Evolutionary conservation across 2,888 invertebrate species (phyloP), one percentile per base, ranked within the genome.

Genomic region (Philopedon plagiatum): DNA sequence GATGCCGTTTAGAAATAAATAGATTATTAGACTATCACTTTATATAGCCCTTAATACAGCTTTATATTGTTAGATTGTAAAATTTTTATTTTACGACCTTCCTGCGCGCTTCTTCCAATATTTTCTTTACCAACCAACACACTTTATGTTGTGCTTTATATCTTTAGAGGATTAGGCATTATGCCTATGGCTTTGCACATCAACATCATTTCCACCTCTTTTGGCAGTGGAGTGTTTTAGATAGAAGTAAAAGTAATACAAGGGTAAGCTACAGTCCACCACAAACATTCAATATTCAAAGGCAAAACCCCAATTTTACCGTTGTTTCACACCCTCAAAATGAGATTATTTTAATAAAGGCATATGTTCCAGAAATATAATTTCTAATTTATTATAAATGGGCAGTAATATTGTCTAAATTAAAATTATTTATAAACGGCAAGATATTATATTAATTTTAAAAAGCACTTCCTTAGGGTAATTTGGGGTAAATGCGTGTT

Each of bases 241-340:
- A 18, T 44, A 44, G 19, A 44, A 9, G 44, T 19, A 44, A 44
- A 44, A 44, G 18, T 44, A 44, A 19, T 44, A 1, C 19, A 9
- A 19, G 44, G 44, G 44, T 19, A 44, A 44, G 44, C 18, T 44
- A 18, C 19, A 44, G 44, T 44, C 44, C 44, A 44, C 44, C 44
- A 44, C 44, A 19, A 44, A 44, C 44, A 44, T 44, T 44, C 44
- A 44, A 44, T 44, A 19, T 44, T 44, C 44, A 44, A 44, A 44
- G 44, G 44, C 44, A 44, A 44, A 44, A 44, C 44, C 44, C 19
- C 44, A 44, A 44, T 44, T 44, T 44, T 44, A 44, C 44, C 19
- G 44, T 44, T 44, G 44, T 44, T 44, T 44, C 19, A 19, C 44
- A n/a, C 44, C 18, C 44, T 19, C 11, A 18, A 44, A 44, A 44